phyloP scores from a whole-genome alignment of 1,140 invertebrate genomes.

The Hyles vespertilio region DNA sequence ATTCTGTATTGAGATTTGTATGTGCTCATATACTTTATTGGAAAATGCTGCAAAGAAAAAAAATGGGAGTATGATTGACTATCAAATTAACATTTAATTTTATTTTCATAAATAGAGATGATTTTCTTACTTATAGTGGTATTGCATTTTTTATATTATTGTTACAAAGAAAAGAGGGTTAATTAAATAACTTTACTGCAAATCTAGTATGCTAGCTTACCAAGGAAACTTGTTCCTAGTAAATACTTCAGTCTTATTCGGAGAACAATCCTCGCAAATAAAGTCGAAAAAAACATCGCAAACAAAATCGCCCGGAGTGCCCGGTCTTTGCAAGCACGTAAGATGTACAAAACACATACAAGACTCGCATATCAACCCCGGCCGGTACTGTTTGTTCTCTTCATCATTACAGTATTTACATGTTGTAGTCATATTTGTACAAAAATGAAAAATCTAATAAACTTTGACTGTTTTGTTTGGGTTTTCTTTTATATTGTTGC shows the following conservation, averaged over 20 bases:
- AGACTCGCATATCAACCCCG: slow-evolving; percentile 65
- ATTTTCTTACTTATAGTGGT: no score
- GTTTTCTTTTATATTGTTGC: no score
- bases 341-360: slow-evolving; percentile 79
- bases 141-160: no score
- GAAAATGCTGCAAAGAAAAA: no score
- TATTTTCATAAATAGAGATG: no score
- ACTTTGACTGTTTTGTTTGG: neutral
- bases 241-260: slow-evolving; percentile 75
- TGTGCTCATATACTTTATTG: no score
- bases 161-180: neutral
- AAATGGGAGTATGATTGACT: no score
- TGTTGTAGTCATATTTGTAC: slow-evolving; percentile 16
- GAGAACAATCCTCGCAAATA: slow-evolving; percentile 80
- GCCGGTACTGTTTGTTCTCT: slow-evolving; percentile 53
- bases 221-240: slow-evolving; percentile 80
- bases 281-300: slow-evolving; percentile 88
- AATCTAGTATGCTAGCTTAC: slow-evolving; percentile 45
- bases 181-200: neutral
- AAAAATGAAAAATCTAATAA: neutral
- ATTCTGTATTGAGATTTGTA: no score
- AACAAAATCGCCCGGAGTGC: slow-evolving; percentile 80
- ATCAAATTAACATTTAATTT: no score
- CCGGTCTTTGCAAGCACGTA: slow-evolving; percentile 77
- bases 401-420: slow-evolving; percentile 60